Evolutionary conservation across 2,888 invertebrate species (phyloP).

Genomic region (Tenthredo distinguenda): DNA sequence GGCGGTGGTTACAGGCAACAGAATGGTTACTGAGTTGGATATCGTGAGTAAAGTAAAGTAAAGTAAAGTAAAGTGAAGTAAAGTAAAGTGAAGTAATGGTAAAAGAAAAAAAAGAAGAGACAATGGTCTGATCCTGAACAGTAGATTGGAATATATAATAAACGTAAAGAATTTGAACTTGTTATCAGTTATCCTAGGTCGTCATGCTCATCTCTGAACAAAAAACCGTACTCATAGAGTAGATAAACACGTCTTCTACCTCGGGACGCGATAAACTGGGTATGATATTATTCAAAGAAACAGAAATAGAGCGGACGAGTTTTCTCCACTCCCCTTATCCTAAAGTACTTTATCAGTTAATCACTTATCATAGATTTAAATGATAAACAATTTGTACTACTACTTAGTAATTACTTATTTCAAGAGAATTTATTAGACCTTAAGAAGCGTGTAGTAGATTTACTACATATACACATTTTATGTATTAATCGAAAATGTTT

Average conservation of each 20-base stretch:
- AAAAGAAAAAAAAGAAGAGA: constrained; percentile 42
- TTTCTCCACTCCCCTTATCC: background rate
- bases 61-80: background rate
- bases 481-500: background rate
- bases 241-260: background rate
- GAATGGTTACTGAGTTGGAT: constrained; percentile 71
- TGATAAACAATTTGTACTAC: background rate
- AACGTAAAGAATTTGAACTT: constrained; percentile 51
- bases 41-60: constrained; percentile 1
- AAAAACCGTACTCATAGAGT: background rate
- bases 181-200: constrained; percentile 20
- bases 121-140: constrained; percentile 48
- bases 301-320: background rate
- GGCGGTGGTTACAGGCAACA: constrained; percentile 69
- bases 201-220: background rate
- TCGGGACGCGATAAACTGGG: background rate
- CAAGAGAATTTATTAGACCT: constrained; percentile 34
- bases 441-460: constrained; percentile 14
- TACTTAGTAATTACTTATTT: background rate
- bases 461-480: background rate
- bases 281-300: background rate
- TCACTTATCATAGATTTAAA: background rate
- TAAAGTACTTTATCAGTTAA: background rate
- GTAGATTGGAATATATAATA: constrained; percentile 57
- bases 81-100: background rate